Percentiles rank a stretch among this genome's conserved stretches.
These are phyloP conservation scores for Rhinichthys osculus DNA, from an alignment of 2,797 vertebrate species.

Conservation along the genomic window DNA sequence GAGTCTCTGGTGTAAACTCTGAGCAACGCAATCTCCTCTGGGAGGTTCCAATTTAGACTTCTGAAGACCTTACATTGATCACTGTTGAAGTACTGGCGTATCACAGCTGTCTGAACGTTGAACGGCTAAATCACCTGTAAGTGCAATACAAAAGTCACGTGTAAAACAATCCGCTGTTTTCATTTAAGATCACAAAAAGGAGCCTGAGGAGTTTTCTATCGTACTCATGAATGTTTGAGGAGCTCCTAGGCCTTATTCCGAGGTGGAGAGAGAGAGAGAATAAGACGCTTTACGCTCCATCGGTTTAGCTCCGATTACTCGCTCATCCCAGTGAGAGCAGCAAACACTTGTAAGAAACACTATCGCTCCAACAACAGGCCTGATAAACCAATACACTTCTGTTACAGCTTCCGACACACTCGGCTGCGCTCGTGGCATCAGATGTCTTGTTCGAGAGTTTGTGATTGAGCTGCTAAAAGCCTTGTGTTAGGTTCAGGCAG, in stretches of 20 bases:
- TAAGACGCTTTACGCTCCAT: neutral
- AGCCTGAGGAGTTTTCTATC: neutral
- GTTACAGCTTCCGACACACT: slow-evolving; percentile 32
- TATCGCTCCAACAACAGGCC: slow-evolving; percentile 15
- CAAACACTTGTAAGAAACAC: slow-evolving; percentile 33
- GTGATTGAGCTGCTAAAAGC: slow-evolving; percentile 32
- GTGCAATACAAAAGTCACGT: slow-evolving; percentile 26
- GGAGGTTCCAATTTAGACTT: neutral
- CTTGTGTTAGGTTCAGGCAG: slow-evolving; percentile 17
- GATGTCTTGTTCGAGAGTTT: slow-evolving; percentile 26
- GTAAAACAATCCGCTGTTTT: slow-evolving; percentile 21
- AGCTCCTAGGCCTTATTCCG: neutral
- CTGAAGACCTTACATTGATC: neutral
- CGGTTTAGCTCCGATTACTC: slow-evolving; percentile 11
- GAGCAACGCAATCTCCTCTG: neutral
- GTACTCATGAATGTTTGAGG: slow-evolving; percentile 46
- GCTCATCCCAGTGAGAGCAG: slow-evolving; percentile 33
- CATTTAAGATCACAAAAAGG: slow-evolving; percentile 23
- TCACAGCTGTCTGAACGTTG: slow-evolving; percentile 9
- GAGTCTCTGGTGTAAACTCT: neutral
- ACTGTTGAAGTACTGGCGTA: neutral
- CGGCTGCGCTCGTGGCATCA: neutral
- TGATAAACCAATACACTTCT: slow-evolving; percentile 25
- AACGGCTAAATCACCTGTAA: slow-evolving; percentile 8
- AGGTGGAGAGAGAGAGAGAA: neutral